Conservation (phyloP, 1,140 invertebrate genomes). For the Bombus confusus region DNA sequence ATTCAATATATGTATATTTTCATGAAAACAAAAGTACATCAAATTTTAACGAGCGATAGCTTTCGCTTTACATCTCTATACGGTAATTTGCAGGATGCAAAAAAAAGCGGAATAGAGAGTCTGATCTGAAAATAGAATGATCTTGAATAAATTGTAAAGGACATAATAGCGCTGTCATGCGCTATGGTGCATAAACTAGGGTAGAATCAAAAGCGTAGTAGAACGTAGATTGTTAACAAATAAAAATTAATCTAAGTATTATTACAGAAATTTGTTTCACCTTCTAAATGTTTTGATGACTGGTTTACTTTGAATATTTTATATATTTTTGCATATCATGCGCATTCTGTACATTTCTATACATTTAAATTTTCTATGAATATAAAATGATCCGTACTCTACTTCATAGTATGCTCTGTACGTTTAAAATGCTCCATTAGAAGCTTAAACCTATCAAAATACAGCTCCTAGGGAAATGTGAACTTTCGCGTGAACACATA, state of each 20-base stretch:
- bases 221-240: neutral
- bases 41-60: neutral
- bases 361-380: neutral
- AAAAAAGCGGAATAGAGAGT: neutral
- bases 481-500: neutral
- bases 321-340: neutral
- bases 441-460: neutral
- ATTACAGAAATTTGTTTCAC: neutral
- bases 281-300: neutral
- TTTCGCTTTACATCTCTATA: neutral
- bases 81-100: neutral
- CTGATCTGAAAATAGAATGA: conserved; percentile 10
- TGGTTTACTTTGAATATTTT: neutral
- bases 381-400: neutral
- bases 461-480: neutral
- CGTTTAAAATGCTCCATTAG: neutral
- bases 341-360: neutral
- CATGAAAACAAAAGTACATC: neutral
- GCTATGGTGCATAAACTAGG: conserved; percentile 38
- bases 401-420: neutral
- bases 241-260: neutral
- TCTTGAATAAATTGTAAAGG: conserved; percentile 10
- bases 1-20: neutral
- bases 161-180: conserved; percentile 31
- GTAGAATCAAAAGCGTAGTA: neutral